Evolutionary conservation across 2,113 vertebrate species (phyloP).

Genomic region (Xerus inauris): DNA sequence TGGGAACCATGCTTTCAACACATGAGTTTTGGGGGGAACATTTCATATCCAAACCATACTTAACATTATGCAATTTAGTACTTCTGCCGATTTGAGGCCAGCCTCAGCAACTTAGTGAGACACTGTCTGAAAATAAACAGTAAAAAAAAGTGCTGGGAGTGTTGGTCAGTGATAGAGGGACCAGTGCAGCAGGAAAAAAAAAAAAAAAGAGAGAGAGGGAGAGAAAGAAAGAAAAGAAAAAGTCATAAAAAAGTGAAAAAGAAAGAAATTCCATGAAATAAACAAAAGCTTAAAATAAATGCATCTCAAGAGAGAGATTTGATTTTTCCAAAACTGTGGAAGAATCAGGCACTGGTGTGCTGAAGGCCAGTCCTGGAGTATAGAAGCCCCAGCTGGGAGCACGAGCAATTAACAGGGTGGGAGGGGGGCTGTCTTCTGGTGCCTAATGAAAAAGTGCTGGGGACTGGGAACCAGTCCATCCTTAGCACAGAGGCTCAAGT

Average conservation of each 20-base stretch:
- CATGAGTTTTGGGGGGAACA: no score
- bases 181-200: no score
- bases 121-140: neutral
- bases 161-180: no score
- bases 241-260: neutral
- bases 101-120: neutral
- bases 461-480: no score
- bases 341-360: neutral
- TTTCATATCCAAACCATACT: no score
- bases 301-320: neutral
- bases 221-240: no score
- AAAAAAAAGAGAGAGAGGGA: no score
- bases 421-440: neutral
- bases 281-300: neutral
- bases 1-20: no score
- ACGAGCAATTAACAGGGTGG: no score
- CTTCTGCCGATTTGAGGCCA: neutral
- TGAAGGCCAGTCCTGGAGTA: neutral
- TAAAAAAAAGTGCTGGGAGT: no score
- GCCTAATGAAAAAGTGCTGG: neutral
- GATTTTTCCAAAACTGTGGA: neutral
- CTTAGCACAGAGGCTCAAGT: neutral
- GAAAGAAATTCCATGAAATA: neutral
- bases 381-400: neutral
- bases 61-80: neutral